phyloP scores from a whole-genome alignment of 92 coral and sea anemone species.

The Micromussa lordhowensis region DNA sequence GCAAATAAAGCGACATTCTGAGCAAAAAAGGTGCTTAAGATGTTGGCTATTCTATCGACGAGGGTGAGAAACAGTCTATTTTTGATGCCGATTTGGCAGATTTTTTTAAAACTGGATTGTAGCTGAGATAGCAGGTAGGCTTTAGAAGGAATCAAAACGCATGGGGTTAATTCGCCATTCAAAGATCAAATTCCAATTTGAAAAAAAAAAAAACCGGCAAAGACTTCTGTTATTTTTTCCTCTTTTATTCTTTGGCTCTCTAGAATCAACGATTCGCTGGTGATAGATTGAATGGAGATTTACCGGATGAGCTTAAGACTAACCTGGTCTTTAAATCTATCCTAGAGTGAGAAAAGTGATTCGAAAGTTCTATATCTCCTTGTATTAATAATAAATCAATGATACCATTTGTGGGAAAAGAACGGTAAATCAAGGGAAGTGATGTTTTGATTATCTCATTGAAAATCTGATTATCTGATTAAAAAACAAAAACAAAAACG shows the following conservation, averaged over 20 bases:
- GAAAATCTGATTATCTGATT: too few relatives aligned
- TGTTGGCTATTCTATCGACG: too few relatives aligned
- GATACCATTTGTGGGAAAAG: not conserved
- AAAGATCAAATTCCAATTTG: not conserved
- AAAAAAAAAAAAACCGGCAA: not conserved
- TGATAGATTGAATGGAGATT: not conserved
- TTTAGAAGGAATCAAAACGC: too few relatives aligned
- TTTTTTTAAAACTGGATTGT: too few relatives aligned
- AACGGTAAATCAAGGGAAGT: not conserved
- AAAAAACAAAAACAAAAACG: too few relatives aligned
- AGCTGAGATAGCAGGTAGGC: too few relatives aligned
- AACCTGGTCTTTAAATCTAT: too few relatives aligned
- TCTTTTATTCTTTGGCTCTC: not conserved
- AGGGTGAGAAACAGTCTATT: too few relatives aligned
- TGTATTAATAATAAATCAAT: not conserved
- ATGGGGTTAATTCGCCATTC: not conserved
- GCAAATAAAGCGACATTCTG: too few relatives aligned
- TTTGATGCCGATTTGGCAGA: too few relatives aligned
- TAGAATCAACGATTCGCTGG: not conserved
- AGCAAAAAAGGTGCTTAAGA: too few relatives aligned
- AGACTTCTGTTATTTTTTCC: not conserved
- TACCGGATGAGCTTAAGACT: not conserved
- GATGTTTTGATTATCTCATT: too few relatives aligned
- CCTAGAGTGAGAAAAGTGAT: not conserved
- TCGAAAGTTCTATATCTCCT: not conserved